These are phyloP conservation scores for Eupithecia dodoneata DNA, from an alignment of 2,888 invertebrate species.

Conservation along the genomic window DNA sequence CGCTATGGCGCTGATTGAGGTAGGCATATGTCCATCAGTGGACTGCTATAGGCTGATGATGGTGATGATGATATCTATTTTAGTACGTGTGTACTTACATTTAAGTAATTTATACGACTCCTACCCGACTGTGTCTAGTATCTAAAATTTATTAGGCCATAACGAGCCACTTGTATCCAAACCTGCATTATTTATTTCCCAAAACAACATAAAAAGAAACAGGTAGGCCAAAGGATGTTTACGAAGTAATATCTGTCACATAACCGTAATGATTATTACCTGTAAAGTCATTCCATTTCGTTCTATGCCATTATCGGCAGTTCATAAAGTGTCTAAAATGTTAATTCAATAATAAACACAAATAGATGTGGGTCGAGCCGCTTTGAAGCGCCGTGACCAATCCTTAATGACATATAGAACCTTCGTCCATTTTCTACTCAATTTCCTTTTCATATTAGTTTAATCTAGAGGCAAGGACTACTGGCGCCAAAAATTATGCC, in stretches of 20 bases:
- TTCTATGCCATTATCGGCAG: slow-evolving; percentile 74
- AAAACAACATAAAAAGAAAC: slow-evolving; percentile 30
- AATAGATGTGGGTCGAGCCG: slow-evolving; percentile 76
- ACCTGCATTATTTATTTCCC: slow-evolving; percentile 29
- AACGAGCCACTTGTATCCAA: slow-evolving; percentile 18
- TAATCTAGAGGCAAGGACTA: slow-evolving; percentile 82
- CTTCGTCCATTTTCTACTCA: slow-evolving; percentile 83
- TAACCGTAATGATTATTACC: slow-evolving; percentile 77
- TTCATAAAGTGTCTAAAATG: slow-evolving; percentile 78
- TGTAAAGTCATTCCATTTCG: slow-evolving; percentile 72
- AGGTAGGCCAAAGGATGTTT: slow-evolving; percentile 50
- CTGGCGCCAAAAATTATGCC: slow-evolving; percentile 84
- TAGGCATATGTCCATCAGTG: too few species aligned
- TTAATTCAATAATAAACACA: slow-evolving; percentile 82
- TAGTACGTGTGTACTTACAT: too few species aligned
- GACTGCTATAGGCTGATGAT: too few species aligned
- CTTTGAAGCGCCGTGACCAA: slow-evolving; percentile 75
- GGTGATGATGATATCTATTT: too few species aligned
- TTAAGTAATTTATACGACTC: neutral
- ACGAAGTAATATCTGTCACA: slow-evolving; percentile 69
- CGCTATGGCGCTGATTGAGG: too few species aligned
- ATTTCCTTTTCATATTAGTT: slow-evolving; percentile 85
- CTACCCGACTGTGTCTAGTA: neutral
- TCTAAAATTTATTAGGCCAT: neutral
- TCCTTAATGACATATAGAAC: slow-evolving; percentile 82